A percentile compares a stretch with the other conserved stretches of the same genome.
These are phyloP conservation scores for Zoanthus sociatus DNA, from an alignment of 92 coral and sea anemone genomes.

Conservation along the genomic window DNA sequence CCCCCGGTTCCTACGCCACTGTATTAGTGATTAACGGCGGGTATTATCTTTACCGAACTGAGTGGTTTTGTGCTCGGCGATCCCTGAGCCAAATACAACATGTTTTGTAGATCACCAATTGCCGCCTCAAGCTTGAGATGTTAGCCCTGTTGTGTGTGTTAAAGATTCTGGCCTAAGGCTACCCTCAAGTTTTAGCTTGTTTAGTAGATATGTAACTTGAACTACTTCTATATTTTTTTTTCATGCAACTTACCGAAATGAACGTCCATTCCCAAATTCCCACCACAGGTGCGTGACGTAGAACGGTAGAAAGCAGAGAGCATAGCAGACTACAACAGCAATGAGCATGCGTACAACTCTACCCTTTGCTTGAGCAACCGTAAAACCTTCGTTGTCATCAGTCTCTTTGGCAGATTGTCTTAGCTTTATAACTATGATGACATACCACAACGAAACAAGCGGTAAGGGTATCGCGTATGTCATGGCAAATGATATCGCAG, in stretches of 20 bases:
- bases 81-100: no score
- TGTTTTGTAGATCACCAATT: no score
- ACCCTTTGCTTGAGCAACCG: slow-evolving; percentile 89
- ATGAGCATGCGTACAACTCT: slow-evolving; percentile 90
- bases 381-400: slow-evolving; percentile 87
- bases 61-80: no score
- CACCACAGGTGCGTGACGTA: slow-evolving; percentile 77
- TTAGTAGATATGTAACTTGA: no score
- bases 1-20: no score
- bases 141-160: no score
- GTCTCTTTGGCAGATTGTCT: slow-evolving; percentile 82
- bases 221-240: background rate
- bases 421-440: slow-evolving; percentile 77
- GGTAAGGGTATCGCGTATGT: slow-evolving; percentile 92
- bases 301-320: slow-evolving; percentile 83
- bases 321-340: slow-evolving; percentile 83
- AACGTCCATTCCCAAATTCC: slow-evolving; percentile 78
- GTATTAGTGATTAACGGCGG: no score
- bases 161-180: no score
- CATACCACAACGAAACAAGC: slow-evolving; percentile 79
- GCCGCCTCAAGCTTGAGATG: no score
- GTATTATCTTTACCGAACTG: no score
- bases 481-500: slow-evolving; percentile 76
- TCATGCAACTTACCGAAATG: slow-evolving; percentile 64
- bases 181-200: no score